These are phyloP conservation scores for Clistopyga incitator DNA, from an alignment of 2,888 invertebrate genomes.

Conservation along the genomic window DNA sequence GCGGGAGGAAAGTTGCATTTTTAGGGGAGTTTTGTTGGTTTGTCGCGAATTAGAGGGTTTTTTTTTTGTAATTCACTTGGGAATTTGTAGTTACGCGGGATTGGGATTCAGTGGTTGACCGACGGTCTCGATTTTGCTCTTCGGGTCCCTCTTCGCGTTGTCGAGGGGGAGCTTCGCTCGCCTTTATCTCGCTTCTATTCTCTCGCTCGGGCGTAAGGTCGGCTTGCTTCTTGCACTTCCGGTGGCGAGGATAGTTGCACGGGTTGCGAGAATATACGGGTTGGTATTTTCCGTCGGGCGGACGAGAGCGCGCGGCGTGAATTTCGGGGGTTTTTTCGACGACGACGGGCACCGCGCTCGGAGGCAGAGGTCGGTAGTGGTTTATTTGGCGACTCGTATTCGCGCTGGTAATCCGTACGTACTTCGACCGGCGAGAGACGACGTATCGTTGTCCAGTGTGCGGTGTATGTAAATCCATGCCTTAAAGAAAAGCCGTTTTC, in stretches of 20 bases:
- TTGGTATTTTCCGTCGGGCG: background rate
- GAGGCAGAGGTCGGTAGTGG: background rate
- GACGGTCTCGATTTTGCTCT: background rate
- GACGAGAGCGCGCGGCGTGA: background rate
- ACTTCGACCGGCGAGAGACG: background rate
- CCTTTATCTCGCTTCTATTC: slow-evolving; percentile 8
- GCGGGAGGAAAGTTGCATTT: background rate
- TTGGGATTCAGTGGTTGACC: background rate
- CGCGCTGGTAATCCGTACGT: background rate
- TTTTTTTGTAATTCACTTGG: background rate
- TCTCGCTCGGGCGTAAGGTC: slow-evolving; percentile 50
- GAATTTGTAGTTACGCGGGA: background rate
- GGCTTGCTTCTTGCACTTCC: slow-evolving; percentile 48
- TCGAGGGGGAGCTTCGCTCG: background rate
- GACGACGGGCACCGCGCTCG: background rate
- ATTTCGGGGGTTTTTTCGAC: background rate
- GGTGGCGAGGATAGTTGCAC: slow-evolving; percentile 26
- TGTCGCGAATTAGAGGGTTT: background rate
- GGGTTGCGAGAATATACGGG: background rate
- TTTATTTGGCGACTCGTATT: background rate
- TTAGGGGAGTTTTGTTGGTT: background rate
- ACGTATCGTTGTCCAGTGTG: slow-evolving; percentile 9
- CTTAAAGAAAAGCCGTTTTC: background rate
- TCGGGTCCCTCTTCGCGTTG: slow-evolving; percentile 3
- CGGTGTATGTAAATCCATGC: slow-evolving; percentile 15